Percentiles rank a stretch among this genome's conserved stretches.
Evolutionary conservation across 2,113 vertebrate species (phyloP).

Genomic region (Rhineura floridana): DNA sequence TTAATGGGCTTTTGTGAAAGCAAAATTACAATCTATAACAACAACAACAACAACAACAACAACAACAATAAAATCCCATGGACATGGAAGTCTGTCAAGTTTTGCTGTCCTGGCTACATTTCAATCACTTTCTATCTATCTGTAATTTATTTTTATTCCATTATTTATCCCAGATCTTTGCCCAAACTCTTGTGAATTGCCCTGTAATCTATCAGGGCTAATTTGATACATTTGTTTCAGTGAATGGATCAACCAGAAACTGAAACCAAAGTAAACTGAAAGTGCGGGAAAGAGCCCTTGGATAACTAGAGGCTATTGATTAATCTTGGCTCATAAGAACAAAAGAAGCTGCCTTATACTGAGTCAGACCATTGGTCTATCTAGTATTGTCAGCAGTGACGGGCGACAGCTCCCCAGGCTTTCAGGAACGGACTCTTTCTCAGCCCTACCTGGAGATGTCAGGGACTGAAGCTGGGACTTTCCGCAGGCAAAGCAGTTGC

Average conservation of each 20-base stretch:
- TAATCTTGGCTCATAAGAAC: neutral
- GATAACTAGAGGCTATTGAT: neutral
- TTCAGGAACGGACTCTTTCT: too few relatives aligned
- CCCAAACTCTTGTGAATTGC: accelerated
- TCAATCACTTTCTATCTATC: neutral
- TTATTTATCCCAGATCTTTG: neutral
- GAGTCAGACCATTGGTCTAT: too few relatives aligned
- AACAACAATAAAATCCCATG: conserved; percentile 8
- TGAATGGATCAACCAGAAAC: neutral
- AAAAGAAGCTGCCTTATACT: too few relatives aligned
- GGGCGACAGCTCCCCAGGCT: too few relatives aligned
- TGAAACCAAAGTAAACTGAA: neutral
- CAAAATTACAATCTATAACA: conserved; percentile 5
- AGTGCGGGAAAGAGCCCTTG: neutral
- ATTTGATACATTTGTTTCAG: neutral
- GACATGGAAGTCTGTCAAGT: neutral
- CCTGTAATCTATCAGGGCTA: neutral
- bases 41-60: too few relatives aligned
- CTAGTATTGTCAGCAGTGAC: too few relatives aligned
- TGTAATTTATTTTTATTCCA: neutral
- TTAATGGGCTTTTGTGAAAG: neutral
- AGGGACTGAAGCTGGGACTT: too few relatives aligned
- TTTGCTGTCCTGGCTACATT: neutral
- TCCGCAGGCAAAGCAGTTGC: too few relatives aligned
- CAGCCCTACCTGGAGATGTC: too few relatives aligned